Evolutionary conservation across 30 jellyfish, hydroid and myxozoan genomes (phyloP).

Genomic region (Aurelia sp.): DNA sequence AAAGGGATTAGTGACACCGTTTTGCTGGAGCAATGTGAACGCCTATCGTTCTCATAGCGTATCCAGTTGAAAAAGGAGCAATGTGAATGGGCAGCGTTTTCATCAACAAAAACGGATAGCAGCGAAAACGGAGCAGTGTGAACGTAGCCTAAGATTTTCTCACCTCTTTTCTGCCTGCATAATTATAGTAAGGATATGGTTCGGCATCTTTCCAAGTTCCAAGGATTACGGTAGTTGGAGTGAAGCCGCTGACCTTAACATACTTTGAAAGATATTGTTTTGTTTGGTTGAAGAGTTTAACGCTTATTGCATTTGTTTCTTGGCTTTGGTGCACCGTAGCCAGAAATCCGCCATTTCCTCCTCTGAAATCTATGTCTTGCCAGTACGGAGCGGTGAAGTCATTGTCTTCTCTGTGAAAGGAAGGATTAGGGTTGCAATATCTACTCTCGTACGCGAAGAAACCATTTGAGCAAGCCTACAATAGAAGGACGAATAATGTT

Average conservation of each 20-base stretch:
- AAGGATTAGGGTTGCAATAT: conserved; percentile 31
- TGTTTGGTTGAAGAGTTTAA: conserved; percentile 41
- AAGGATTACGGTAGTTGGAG: conserved; percentile 30
- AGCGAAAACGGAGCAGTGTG: no score
- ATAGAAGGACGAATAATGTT: no score
- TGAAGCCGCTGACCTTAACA: conserved; percentile 32
- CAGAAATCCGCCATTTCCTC: conserved; percentile 31
- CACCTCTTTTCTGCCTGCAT: conserved; percentile 10
- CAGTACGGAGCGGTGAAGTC: conserved; percentile 31
- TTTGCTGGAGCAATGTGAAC: no score
- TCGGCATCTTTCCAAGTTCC: conserved; percentile 51
- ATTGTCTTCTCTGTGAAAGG: neutral
- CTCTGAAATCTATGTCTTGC: conserved; percentile 46
- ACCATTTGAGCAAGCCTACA: conserved; percentile 54
- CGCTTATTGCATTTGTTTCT: conserved; percentile 22
- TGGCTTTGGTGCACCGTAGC: conserved; percentile 17
- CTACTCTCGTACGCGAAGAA: neutral
- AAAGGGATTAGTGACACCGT: no score
- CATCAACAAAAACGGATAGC: no score
- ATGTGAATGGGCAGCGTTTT: no score
- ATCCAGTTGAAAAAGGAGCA: no score
- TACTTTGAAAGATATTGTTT: conserved; percentile 2
- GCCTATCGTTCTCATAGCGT: no score
- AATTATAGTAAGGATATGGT: conserved; percentile 48
- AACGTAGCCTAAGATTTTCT: no score